A percentile compares a stretch with the other conserved stretches of the same genome.
These are phyloP conservation scores for Drosophila chauvacae DNA, from an alignment of 1,140 invertebrate species.

Conservation along the genomic window DNA sequence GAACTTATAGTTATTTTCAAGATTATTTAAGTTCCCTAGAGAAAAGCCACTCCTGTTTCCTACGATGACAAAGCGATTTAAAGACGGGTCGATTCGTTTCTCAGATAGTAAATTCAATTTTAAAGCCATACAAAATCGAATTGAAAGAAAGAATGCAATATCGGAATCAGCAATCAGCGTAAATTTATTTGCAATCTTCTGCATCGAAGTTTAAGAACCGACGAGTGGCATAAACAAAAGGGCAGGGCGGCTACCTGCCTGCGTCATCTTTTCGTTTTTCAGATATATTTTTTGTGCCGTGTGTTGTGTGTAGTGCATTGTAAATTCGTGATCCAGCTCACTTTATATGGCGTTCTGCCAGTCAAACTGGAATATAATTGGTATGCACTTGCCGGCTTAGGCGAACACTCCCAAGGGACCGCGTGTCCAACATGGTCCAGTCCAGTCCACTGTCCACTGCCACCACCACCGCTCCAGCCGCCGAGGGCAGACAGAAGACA, in stretches of 20 bases:
- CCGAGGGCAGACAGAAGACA: slow-evolving; percentile 24
- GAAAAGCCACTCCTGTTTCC: background rate
- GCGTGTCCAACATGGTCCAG: slow-evolving; percentile 32
- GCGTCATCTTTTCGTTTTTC: slow-evolving; percentile 17
- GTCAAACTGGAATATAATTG: slow-evolving; percentile 60
- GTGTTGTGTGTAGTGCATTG: slow-evolving; percentile 33
- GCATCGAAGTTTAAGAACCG: slow-evolving; percentile 22
- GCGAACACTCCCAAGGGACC: slow-evolving; percentile 52
- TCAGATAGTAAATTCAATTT: slow-evolving; percentile 26
- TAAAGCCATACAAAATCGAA: slow-evolving; percentile 8
- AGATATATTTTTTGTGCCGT: background rate
- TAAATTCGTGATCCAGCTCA: slow-evolving; percentile 38
- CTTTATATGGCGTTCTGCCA: slow-evolving; percentile 51
- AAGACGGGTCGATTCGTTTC: slow-evolving; percentile 2
- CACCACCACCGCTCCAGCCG: background rate
- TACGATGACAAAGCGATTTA: slow-evolving; percentile 9
- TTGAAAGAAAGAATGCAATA: slow-evolving; percentile 16
- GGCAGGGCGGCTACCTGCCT: slow-evolving; percentile 13
- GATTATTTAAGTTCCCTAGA: background rate
- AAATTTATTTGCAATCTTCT: slow-evolving; percentile 63
- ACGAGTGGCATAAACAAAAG: slow-evolving; percentile 36
- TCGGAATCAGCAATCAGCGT: slow-evolving; percentile 32
- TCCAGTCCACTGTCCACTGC: background rate
- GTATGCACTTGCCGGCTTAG: slow-evolving; percentile 57
- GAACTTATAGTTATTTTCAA: background rate